Evolutionary conservation across 2,888 invertebrate genomes (phyloP), one percentile per base, ranked within the genome.

Genomic region (Polymixis flavicincta): DNA sequence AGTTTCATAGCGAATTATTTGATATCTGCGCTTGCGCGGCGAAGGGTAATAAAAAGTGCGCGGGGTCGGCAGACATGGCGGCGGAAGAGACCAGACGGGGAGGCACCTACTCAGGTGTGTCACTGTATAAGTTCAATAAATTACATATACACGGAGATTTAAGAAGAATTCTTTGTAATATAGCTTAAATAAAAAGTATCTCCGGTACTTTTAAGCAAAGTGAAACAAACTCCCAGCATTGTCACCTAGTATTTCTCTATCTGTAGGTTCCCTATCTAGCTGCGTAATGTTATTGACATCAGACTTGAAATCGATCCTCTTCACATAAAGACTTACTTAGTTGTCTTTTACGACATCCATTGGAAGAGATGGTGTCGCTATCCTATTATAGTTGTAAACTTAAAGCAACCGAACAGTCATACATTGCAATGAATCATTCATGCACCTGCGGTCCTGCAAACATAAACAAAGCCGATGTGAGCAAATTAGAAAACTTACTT

Each of bases 51-150:
- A 88, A 81, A 87, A 78, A 68, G 59, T 60, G 50, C 32, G 42
- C 79, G 65, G 71, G 79, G 74, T 81, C 70, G 81, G 80, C 85
- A 89, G 89, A 90, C 89, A 78, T 32, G 50, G 57, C 70, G 89
- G 85, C 89, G 87, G 73, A 71, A 59, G 67, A 71, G 55, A 63
- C 72, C 86, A 89, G 88, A 89, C 87, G 67, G 25, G 37, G 72
- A 66, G 88, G 88, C 88, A 86, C 87, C 86, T 61, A 32, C 59
- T 68, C 71, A 25, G 63, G 45, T 71, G 54, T 74, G 67, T 67
- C 82, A 52, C 14, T 76, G 32, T 72, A 13, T 6, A 52, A n/a
- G 2, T 25, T 19, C 45, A 48, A 48, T 14, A 22, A 25, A 50
- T 74, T 14, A 42, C 0, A 7, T 70, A 42, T 54, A 7, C n/a